Conservation (phyloP, 2,888 invertebrate genomes). For the Volucella bombylans region DNA sequence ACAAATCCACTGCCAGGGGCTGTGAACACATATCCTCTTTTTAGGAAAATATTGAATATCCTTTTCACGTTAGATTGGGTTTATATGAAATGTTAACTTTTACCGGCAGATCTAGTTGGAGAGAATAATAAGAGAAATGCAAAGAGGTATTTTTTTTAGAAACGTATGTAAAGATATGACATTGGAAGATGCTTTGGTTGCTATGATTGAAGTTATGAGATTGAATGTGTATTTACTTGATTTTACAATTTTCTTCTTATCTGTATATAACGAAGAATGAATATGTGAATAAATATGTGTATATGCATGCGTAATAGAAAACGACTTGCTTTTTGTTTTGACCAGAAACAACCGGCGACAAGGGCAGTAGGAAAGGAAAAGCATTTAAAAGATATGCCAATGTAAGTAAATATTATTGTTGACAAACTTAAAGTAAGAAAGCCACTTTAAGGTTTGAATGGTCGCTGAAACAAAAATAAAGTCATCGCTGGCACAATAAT, state of each 20-base stretch:
- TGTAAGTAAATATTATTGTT: too few species aligned
- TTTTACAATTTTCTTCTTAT: constrained; percentile 7
- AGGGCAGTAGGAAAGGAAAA: too few species aligned
- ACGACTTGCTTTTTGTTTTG: too few species aligned
- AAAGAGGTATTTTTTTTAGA: background rate
- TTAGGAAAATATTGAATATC: constrained; percentile 46
- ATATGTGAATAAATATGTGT: too few species aligned
- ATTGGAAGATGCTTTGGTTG: constrained; percentile 1
- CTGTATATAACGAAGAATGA: too few species aligned
- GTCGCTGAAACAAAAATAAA: too few species aligned
- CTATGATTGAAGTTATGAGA: constrained; percentile 7
- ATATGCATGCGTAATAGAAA: too few species aligned
- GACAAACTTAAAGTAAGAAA: too few species aligned
- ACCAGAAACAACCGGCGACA: too few species aligned
- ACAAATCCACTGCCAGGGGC: constrained; percentile 39
- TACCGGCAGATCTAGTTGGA: background rate
- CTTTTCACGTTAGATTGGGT: constrained; percentile 34
- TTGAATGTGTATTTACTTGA: constrained; percentile 20
- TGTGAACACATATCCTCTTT: constrained; percentile 26
- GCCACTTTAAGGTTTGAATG: too few species aligned
- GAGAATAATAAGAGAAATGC: background rate
- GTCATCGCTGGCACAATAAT: too few species aligned
- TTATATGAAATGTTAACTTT: constrained; percentile 23
- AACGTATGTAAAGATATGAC: background rate
- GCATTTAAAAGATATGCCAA: too few species aligned